Conservation (phyloP, 2,888 invertebrate genomes). For the Acleris sparsana region DNA sequence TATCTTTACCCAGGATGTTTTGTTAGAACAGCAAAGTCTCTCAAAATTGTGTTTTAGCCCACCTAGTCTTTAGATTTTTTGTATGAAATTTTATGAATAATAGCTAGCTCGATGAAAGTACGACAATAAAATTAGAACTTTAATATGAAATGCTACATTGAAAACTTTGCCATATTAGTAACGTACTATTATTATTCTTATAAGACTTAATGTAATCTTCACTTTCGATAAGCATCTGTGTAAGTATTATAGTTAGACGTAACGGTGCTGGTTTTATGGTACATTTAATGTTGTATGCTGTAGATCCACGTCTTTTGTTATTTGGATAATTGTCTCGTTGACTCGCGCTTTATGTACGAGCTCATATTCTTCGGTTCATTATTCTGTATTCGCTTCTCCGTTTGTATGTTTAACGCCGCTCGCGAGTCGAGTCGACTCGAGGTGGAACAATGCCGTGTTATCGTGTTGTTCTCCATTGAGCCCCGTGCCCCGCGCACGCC, state of each 20-base stretch:
- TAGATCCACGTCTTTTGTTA: constrained; percentile 72
- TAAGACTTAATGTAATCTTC: constrained; percentile 77
- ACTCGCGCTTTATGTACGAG: constrained; percentile 65
- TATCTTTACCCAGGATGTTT: constrained; percentile 41
- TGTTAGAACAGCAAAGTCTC: constrained; percentile 50
- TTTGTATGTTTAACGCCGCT: constrained; percentile 35
- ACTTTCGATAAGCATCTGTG: constrained; percentile 70
- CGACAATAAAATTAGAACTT: constrained; percentile 70
- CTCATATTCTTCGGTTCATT: constrained; percentile 76
- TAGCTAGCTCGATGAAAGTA: constrained; percentile 64
- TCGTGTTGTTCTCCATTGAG: constrained; percentile 3
- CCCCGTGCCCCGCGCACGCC: constrained; percentile 45
- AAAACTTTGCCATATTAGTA: constrained; percentile 84
- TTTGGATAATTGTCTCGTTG: constrained; percentile 46
- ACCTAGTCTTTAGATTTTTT: constrained; percentile 79
- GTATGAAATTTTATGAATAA: constrained; percentile 66
- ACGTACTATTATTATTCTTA: constrained; percentile 77
- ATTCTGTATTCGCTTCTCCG: constrained; percentile 51
- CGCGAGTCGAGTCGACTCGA: constrained; percentile 7
- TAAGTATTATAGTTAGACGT: constrained; percentile 78
- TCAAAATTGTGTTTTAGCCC: constrained; percentile 74
- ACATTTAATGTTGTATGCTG: constrained; percentile 75
- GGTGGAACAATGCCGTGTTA: constrained; percentile 26
- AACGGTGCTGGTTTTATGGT: constrained; percentile 81
- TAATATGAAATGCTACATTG: constrained; percentile 78